Conservation (phyloP, 2,797 vertebrate genomes). For the Rousettus madagascariensis region DNA sequence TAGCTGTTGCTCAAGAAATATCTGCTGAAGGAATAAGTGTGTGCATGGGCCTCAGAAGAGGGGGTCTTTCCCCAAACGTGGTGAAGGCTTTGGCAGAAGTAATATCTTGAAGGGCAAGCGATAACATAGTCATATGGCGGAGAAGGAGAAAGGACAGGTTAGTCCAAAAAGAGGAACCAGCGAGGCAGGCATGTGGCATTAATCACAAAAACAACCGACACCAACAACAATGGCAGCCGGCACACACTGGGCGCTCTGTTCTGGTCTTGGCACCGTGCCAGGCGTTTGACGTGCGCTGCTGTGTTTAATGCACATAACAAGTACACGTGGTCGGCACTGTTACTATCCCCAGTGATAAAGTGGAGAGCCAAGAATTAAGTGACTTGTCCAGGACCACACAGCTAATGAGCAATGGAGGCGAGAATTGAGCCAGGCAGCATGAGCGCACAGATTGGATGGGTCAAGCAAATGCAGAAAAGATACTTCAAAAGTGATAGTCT, state of each 20-base stretch:
- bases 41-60: not conserved
- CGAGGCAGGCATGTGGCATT: not conserved
- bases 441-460: not conserved
- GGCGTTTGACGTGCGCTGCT: accelerated
- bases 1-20: not conserved
- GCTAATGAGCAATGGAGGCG: not conserved
- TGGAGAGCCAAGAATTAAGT: not conserved
- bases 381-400: not conserved
- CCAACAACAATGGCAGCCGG: accelerated
- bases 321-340: no score
- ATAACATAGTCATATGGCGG: not conserved
- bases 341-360: not conserved
- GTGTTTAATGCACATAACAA: no score
- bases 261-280: not conserved
- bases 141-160: not conserved
- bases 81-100: not conserved
- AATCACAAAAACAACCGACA: not conserved
- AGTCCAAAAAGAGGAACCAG: not conserved
- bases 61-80: not conserved
- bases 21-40: not conserved
- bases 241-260: not conserved
- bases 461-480: not conserved
- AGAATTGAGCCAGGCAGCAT: not conserved
- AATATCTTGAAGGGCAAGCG: not conserved
- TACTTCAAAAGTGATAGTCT: not conserved